Evolutionary conservation across 2,888 invertebrate species (phyloP).

Genomic region (Limulus polyphemus): DNA sequence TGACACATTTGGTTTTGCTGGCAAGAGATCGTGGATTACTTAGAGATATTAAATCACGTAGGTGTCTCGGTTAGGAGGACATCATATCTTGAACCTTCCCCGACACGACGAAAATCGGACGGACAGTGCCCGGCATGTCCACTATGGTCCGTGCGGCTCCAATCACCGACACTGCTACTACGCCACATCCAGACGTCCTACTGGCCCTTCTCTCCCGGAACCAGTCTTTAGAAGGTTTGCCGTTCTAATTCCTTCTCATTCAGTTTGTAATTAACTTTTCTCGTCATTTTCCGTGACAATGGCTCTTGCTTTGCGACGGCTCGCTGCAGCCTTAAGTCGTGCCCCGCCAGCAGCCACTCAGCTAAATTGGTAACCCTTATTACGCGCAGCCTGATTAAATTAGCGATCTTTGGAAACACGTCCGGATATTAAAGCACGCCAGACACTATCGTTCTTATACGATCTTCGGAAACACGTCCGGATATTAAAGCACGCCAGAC

Average conservation of each 20-base stretch:
- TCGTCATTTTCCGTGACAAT: neutral
- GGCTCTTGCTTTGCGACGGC: neutral
- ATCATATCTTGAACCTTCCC: too few relatives aligned
- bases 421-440: too few relatives aligned
- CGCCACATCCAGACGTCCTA: conserved; percentile 60
- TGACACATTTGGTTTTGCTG: conserved; percentile 22
- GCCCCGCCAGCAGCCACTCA: conserved; percentile 18
- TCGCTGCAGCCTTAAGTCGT: neutral
- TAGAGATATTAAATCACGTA: conserved; percentile 17
- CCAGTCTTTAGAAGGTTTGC: conserved; percentile 70
- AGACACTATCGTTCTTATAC: conserved; percentile 7
- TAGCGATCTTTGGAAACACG: conserved; percentile 17
- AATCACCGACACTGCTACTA: conserved; percentile 7
- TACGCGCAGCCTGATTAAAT: conserved; percentile 18
- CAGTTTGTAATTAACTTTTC: neutral
- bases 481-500: too few relatives aligned
- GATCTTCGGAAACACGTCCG: too few relatives aligned
- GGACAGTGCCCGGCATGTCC: conserved; percentile 13
- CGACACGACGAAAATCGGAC: neutral
- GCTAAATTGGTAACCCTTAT: conserved; percentile 22
- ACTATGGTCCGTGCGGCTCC: conserved; percentile 16
- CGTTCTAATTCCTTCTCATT: neutral
- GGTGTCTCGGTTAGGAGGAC: too few relatives aligned
- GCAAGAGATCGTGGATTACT: conserved; percentile 12
- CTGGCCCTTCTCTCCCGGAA: conserved; percentile 71